Base-by-base conservation (phyloP, 1,140 invertebrate species). In the Lycorma delicatula region DNA sequence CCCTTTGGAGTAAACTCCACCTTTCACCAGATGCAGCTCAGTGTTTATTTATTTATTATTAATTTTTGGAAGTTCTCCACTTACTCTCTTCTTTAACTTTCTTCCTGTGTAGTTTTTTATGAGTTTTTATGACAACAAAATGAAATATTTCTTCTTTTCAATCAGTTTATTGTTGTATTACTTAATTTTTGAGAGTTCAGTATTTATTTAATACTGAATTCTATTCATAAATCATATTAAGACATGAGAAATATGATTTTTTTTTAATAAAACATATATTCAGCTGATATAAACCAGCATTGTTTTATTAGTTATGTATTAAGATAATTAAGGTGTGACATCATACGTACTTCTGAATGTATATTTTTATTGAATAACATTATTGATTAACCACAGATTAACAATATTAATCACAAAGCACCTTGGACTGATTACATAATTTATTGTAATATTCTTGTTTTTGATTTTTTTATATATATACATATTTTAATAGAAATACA, bases 1-100 rank as follows among this genome's bases (percentile, higher is more conserved):
- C 44, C 61, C 55, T 60, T 58, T 62, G 63, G 64, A 67, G 66
- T 66, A 66, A 67, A 67, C 66, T 66, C 63, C 64, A 67, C 66
- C 66, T 64, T 63, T 60, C 25, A 18, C 29, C 49, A 58, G 38
- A 23, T 13, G 18, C 50, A 57, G 56, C 56, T 57, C 56, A 25
- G 38, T 51, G n/a, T 11, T 18, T 27, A 3, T 18, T 31, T 16
- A 41, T 26, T 6, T 44, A 22, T 25, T 58, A 25, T 44, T 59
- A 44, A 44, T 62, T 60, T 55, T 56, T 41, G 48, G 38, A 36
- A 58, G 16, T 50, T 2, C 38, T 23, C 6, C 12, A 47, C 27
- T 7, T 27, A 4, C 5, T 16, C 3, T 27, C 22, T 44, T 49
- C 13, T 38, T 41, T 44, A 54, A 54, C 54, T 57, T 57, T 48